Percentiles rank a stretch among this genome's conserved stretches.
phyloP scores from a whole-genome alignment of 1,140 invertebrate genomes.

The Tigriopus japonicus region DNA sequence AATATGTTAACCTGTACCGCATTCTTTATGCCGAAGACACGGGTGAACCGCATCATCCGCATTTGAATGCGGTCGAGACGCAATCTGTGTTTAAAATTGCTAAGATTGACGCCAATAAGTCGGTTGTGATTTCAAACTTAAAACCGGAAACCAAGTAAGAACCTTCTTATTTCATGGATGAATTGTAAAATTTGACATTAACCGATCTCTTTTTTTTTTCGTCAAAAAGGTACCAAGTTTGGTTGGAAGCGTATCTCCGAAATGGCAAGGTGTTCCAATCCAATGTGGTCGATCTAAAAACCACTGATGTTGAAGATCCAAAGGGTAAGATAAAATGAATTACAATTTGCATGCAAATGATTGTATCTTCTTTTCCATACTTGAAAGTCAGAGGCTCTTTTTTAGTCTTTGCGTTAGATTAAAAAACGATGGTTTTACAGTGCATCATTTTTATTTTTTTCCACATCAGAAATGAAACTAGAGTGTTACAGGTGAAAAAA shows the following conservation, averaged over 20 bases:
- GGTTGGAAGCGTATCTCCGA: conserved; percentile 66
- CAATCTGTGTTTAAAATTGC: conserved; percentile 57
- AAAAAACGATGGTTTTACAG: too few relatives aligned
- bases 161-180: conserved; percentile 12
- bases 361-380: too few relatives aligned
- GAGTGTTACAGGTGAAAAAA: too few relatives aligned
- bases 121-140: conserved; percentile 44
- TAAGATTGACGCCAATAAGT: conserved; percentile 49
- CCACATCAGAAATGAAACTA: too few relatives aligned
- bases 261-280: conserved; percentile 64
- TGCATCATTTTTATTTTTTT: too few relatives aligned
- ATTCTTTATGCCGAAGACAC: conserved; percentile 54
- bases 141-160: conserved; percentile 50
- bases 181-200: not conserved
- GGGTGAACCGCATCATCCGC: conserved; percentile 9
- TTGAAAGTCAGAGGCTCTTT: too few relatives aligned
- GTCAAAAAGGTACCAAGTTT: conserved; percentile 46
- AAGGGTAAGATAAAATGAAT: too few relatives aligned
- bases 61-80: conserved; percentile 35
- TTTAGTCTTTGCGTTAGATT: too few relatives aligned
- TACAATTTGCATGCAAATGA: too few relatives aligned
- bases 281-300: conserved; percentile 68
- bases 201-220: conserved; percentile 3
- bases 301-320: conserved; percentile 34
- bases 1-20: conserved; percentile 73